Conservation (phyloP, 2,888 invertebrate species). For the Sicus ferrugineus region DNA sequence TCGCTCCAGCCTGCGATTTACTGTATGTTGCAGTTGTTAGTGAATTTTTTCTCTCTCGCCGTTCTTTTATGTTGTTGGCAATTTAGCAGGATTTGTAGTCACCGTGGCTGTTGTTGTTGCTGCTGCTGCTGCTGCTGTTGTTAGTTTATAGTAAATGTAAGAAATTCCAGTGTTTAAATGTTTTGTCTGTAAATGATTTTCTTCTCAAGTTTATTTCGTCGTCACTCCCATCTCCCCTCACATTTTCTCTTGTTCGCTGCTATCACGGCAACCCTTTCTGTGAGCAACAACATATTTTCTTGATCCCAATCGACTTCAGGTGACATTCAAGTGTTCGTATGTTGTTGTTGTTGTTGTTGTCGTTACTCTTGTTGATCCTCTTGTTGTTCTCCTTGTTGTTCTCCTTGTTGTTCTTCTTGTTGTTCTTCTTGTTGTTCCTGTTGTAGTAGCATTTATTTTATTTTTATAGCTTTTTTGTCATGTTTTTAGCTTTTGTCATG, state of each 20-base stretch:
- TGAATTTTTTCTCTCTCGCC: not conserved
- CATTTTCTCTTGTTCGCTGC: not conserved
- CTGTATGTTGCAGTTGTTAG: not conserved
- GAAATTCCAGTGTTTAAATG: constrained; percentile 26
- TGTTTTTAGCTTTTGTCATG: not conserved
- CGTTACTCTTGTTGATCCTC: not conserved
- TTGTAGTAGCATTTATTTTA: not conserved
- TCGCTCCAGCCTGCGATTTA: not conserved
- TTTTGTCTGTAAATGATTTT: not conserved
- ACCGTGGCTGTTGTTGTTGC: not conserved
- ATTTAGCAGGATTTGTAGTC: constrained; percentile 3
- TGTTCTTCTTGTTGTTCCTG: constrained; percentile 1
- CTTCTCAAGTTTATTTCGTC: too few species aligned
- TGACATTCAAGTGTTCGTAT: constrained; percentile 18
- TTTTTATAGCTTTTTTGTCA: not conserved
- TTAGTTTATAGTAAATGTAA: constrained; percentile 13
- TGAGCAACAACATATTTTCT: constrained; percentile 11
- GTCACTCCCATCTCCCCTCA: not conserved
- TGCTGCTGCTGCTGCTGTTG: constrained; percentile 18
- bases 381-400: not conserved
- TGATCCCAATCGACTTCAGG: constrained; percentile 27
- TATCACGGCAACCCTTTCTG: not conserved
- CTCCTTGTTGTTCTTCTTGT: not conserved
- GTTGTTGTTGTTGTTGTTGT: not conserved
- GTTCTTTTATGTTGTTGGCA: not conserved